A percentile compares a stretch with the other conserved stretches of the same genome.
These are phyloP conservation scores for Colistium nudipinnis DNA, from an alignment of 2,113 vertebrate genomes.

Conservation along the genomic window DNA sequence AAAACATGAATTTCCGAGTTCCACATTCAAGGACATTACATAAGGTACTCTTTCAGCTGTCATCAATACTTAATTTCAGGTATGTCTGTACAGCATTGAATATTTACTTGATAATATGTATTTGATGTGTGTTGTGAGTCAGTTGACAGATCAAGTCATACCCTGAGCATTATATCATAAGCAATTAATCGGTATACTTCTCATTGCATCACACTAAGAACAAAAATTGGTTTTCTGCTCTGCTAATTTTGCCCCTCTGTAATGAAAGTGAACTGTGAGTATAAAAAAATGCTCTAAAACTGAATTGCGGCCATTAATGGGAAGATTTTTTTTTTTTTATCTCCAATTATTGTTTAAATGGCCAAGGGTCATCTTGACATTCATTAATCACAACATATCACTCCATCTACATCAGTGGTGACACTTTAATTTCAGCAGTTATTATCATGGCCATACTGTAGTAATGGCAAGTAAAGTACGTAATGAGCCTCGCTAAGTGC, in stretches of 20 bases:
- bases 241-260: neutral
- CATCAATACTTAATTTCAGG: too few relatives aligned
- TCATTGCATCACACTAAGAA: conserved; percentile 1
- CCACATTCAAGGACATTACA: too few relatives aligned
- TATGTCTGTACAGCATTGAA: too few relatives aligned
- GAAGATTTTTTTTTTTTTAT: conserved; percentile 71
- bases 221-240: neutral
- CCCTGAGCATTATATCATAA: too few relatives aligned
- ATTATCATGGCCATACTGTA: conserved; percentile 51
- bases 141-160: too few relatives aligned
- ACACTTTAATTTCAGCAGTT: conserved; percentile 74
- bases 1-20: too few relatives aligned
- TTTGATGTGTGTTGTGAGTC: too few relatives aligned
- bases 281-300: conserved; percentile 34
- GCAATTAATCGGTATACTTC: too few relatives aligned
- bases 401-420: conserved; percentile 53
- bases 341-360: conserved; percentile 66
- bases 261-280: conserved; percentile 6
- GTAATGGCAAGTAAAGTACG: conserved; percentile 61
- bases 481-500: conserved; percentile 60
- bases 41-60: neutral
- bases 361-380: conserved; percentile 61
- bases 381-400: conserved; percentile 75
- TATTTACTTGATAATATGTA: too few relatives aligned
- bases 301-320: conserved; percentile 34